Percentiles rank a stretch among this genome's conserved stretches.
Evolutionary conservation across 2,113 vertebrate species (phyloP).

Genomic region (Maccullochella peelii): DNA sequence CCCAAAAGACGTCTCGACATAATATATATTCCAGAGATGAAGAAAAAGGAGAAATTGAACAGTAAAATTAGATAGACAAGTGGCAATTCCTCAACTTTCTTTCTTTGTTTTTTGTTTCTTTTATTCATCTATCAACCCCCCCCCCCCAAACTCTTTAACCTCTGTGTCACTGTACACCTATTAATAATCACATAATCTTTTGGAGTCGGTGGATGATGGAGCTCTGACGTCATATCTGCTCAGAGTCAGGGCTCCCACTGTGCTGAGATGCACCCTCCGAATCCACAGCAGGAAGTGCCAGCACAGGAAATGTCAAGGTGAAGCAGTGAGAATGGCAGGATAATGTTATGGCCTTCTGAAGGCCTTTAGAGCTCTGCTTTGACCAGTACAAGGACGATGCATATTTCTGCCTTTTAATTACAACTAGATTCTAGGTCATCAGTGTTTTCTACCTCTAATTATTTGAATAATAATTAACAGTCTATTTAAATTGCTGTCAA

Average conservation of each 20-base stretch:
- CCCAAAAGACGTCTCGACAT: constrained; percentile 30
- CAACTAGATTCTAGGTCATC: not conserved
- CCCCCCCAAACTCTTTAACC: not conserved
- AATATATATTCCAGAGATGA: not conserved
- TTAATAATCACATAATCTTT: constrained; percentile 46
- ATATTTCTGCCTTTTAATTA: not conserved
- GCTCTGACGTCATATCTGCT: constrained; percentile 35
- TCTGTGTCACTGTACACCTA: constrained; percentile 13
- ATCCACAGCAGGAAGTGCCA: constrained; percentile 23
- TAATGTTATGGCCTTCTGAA: constrained; percentile 19
- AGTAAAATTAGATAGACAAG: not conserved
- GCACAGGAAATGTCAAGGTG: constrained; percentile 69
- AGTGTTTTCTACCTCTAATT: not conserved
- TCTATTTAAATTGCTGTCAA: not conserved
- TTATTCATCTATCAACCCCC: not conserved
- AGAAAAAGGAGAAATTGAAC: not conserved
- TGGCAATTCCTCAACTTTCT: not conserved
- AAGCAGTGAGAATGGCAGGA: constrained; percentile 44
- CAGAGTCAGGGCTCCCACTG: constrained; percentile 38
- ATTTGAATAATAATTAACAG: not conserved
- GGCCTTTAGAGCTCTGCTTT: not conserved
- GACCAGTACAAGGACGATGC: not conserved
- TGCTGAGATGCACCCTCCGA: constrained; percentile 14
- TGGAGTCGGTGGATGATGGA: constrained; percentile 33
- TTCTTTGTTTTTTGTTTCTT: not conserved